A percentile compares a stretch with the other conserved stretches of the same genome.
These are phyloP conservation scores for Myzus persicae DNA, from an alignment of 1,140 invertebrate genomes.

Conservation along the genomic window DNA sequence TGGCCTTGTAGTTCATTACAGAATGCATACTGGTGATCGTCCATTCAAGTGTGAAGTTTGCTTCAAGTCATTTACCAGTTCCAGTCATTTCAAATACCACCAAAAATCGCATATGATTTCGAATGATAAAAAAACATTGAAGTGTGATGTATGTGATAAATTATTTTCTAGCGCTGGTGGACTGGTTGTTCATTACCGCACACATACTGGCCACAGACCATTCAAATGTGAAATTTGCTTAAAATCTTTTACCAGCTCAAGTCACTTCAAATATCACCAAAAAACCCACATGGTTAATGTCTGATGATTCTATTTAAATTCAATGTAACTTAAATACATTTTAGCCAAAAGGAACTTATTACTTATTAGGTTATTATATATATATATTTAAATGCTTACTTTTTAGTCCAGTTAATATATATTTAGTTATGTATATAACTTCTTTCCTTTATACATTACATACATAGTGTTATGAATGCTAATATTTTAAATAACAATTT, in stretches of 20 bases:
- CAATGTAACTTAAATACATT: background rate
- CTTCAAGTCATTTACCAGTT: conserved; percentile 57
- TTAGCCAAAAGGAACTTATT: background rate
- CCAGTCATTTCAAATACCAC: conserved; percentile 55
- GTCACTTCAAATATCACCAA: conserved; percentile 51
- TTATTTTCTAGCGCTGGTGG: conserved; percentile 55
- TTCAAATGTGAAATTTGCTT: conserved; percentile 60
- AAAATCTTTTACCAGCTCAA: conserved; percentile 58
- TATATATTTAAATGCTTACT: background rate
- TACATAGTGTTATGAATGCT: background rate
- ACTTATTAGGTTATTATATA: background rate
- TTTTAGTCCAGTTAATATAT: background rate
- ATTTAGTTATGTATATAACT: background rate
- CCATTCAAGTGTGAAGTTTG: conserved; percentile 69
- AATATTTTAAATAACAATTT: conserved; percentile 10
- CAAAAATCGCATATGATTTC: conserved; percentile 49
- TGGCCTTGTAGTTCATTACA: conserved; percentile 66
- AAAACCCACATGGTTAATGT: conserved; percentile 32
- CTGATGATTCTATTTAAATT: too few species aligned
- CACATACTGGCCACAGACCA: conserved; percentile 59
- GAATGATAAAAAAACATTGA: conserved; percentile 70
- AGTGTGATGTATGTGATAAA: conserved; percentile 65
- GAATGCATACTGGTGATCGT: conserved; percentile 74
- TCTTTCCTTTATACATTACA: background rate
- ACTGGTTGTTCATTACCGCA: conserved; percentile 57